Evolutionary conservation across 35 echinoderm and acorn worm species (phyloP), one percentile per base, ranked within the genome.

Genomic region (Chiridota heheva): DNA sequence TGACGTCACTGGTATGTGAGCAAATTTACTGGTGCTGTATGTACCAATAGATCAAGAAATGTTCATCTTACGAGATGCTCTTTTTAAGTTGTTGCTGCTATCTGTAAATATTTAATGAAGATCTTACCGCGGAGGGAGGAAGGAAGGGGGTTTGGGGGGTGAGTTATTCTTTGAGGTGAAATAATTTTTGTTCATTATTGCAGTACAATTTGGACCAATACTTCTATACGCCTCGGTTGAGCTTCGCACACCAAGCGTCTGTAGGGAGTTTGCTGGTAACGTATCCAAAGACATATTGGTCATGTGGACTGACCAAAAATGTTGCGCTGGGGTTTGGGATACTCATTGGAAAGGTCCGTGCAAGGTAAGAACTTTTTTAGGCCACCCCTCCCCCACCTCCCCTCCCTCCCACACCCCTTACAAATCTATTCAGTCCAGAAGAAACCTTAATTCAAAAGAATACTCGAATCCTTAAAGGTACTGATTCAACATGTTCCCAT

Each of bases 261-360:
- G 75, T 25, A 57, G 15, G 25, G 6, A 17, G 20, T 78, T 60
- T 42, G 75, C 75, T 2, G 55, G 33, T 1, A 78, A 62, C 33
- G 75, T 78, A 16, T 78, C 75, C 15, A 30, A 38, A 24, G 1
- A 57, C 1, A 16, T 36, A 16, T 38, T 78, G 25, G 58, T 38
- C 25, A 56, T 78, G 13, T 27, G 58, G 5, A 78, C 75, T 5
- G 75, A 78, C 16, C 12, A 78, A 37, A 78, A 78, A 29, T 36
- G 58, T 34, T 78, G 75, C 38, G 75, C 75, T 2, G 75, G 75
- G 16, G 75, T 62, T 3, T 78, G 75, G 75, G 28, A 16, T 0
- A 61, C 0, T 16, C 34, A 59, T 36, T 37, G 12, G 2, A 60
- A 78, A 34, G 75, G 75, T 29, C 75, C 75, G 7, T 78, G 75